A percentile compares a stretch with the other conserved stretches of the same genome.
phyloP scores from a whole-genome alignment of 2,888 invertebrate species.

The Leucophora obtusa region DNA sequence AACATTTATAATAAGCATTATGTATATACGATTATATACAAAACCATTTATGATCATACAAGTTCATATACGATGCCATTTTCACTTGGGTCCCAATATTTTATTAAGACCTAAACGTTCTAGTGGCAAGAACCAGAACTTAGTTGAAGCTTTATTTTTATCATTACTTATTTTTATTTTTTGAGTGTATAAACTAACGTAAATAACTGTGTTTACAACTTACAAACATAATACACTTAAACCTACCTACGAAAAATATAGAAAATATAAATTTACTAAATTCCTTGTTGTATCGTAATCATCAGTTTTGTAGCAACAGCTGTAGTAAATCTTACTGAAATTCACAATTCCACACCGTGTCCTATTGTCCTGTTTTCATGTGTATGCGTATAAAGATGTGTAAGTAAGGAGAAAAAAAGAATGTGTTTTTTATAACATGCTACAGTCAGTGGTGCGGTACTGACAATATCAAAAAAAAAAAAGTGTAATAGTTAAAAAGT shows the following conservation, averaged over 20 bases:
- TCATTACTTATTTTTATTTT: background rate
- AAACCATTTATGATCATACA: too few species aligned
- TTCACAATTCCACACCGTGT: constrained; percentile 1
- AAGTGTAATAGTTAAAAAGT: background rate
- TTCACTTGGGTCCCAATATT: too few species aligned
- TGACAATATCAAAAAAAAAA: constrained; percentile 1
- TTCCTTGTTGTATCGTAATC: background rate
- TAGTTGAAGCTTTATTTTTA: too few species aligned
- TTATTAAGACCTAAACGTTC: too few species aligned
- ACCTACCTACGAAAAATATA: background rate
- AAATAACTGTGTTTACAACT: background rate
- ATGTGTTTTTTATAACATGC: background rate
- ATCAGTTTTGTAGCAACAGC: constrained; percentile 1
- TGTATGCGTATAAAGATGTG: background rate
- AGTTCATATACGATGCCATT: too few species aligned
- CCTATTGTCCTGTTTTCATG: constrained; percentile 2
- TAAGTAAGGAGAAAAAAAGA: background rate
- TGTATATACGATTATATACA: too few species aligned
- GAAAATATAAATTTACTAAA: background rate
- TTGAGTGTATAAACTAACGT: background rate
- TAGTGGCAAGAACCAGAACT: too few species aligned
- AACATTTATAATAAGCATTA: too few species aligned
- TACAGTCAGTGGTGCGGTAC: background rate
- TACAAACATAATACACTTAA: background rate
- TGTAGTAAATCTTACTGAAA: constrained; percentile 6